A percentile compares a stretch with the other conserved stretches of the same genome.
Conservation (phyloP, 1,140 invertebrate species). For the Orchesella cincta region DNA sequence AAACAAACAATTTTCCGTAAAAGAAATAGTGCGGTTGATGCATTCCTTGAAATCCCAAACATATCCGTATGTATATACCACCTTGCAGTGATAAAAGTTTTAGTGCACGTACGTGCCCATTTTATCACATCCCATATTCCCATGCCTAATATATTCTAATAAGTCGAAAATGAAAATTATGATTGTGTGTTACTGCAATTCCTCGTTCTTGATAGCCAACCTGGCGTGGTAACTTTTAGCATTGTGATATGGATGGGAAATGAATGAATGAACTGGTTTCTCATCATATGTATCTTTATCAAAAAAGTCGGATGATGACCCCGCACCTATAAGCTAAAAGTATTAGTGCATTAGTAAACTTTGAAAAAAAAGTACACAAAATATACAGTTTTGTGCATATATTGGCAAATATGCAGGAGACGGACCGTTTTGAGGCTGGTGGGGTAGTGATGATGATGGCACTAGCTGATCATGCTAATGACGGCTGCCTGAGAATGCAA, state of each 20-base stretch:
- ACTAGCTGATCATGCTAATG: neutral
- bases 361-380: slow-evolving; percentile 2
- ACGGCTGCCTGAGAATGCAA: neutral
- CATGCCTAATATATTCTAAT: neutral
- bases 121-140: neutral
- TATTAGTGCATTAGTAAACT: neutral
- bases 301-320: slow-evolving; percentile 22
- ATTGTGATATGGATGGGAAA: slow-evolving; percentile 2
- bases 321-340: neutral
- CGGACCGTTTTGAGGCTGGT: neutral
- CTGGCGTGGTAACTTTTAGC: no score
- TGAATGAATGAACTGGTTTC: slow-evolving; percentile 22
- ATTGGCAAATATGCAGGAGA: neutral
- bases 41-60: no score
- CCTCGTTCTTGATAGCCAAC: no score
- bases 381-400: slow-evolving; percentile 24
- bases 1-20: no score
- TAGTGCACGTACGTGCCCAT: neutral
- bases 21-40: no score
- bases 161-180: neutral
- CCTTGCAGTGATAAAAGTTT: no score
- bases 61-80: no score
- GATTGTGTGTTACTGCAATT: no score
- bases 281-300: neutral
- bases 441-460: neutral